Evolutionary conservation across 2,888 invertebrate genomes (phyloP), one percentile per base, ranked within the genome.

Genomic region (Lycaena phlaeas): DNA sequence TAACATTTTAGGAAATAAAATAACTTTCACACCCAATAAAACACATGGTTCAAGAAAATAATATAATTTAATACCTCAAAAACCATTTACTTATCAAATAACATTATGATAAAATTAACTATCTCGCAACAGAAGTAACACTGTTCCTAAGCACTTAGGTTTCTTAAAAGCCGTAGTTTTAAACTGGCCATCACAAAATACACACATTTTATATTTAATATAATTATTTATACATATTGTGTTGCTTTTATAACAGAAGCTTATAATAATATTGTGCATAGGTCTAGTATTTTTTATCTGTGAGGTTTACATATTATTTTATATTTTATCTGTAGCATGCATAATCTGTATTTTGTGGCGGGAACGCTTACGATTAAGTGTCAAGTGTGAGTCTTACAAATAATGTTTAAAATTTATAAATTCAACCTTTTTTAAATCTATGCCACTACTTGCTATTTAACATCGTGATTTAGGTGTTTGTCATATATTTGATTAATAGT

Each of bases 21-120:
- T n/a, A n/a, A n/a, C n/a, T n/a, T n/a, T n/a, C n/a, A n/a, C n/a
- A n/a, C n/a, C n/a, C 2, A 74, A 62, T 65, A 44, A 76, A 68
- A 77, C 59, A 49, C 51, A 51, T 38, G 30, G 17, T 48, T 65
- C 66, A 63, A 64, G 57, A 76, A 76, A 72, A 74, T 74, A 68
- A 69, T 71, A 70, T 75, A 71, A 68, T 65, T 75, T 74, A 68
- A 70, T 72, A 67, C 63, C 59, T 68, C 63, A 72, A 58, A 73
- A 73, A 64, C 51, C 65, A 67, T 58, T 57, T 54, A 56, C 59
- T n/a, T n/a, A 58, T 55, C 59, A 60, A 55, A 48, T 57, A 64
- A 61, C 40, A 39, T 45, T 45, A 62, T 63, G 56, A 57, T 50
- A 70, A 58, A 46, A 46, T 26, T 37, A 44, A 44, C 42, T 46